phyloP scores from a whole-genome alignment of 2,113 vertebrate genomes.

The Gambusia holbrooki region DNA sequence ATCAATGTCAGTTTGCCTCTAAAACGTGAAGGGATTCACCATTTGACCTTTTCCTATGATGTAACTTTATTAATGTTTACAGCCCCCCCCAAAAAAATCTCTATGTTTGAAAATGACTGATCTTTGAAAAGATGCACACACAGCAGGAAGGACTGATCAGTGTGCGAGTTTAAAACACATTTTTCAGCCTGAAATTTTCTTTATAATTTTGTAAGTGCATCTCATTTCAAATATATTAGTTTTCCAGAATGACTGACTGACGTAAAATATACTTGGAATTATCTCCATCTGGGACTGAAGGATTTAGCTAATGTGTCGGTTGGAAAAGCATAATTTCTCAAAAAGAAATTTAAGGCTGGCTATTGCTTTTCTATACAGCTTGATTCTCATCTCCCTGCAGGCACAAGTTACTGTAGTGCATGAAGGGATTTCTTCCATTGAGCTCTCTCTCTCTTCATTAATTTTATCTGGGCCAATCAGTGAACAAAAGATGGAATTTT shows the following conservation, averaged over 20 bases:
- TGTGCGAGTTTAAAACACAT: neutral
- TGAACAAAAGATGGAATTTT: too few relatives aligned
- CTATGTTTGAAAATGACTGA: constrained; percentile 12
- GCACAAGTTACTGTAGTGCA: too few relatives aligned
- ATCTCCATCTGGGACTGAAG: neutral
- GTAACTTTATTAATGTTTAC: constrained; percentile 55
- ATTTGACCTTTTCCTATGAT: constrained; percentile 48
- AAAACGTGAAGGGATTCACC: constrained; percentile 61
- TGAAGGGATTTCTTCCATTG: too few relatives aligned
- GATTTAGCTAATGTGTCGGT: neutral
- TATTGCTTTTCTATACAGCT: too few relatives aligned
- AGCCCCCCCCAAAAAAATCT: constrained; percentile 5
- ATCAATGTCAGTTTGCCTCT: constrained; percentile 60
- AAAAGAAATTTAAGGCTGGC: neutral
- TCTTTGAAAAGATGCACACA: neutral
- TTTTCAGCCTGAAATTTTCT: neutral
- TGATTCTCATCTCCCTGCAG: too few relatives aligned
- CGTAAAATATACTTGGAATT: neutral
- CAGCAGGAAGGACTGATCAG: neutral
- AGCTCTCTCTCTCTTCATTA: too few relatives aligned
- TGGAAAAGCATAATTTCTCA: neutral
- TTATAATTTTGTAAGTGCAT: neutral
- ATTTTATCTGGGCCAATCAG: too few relatives aligned
- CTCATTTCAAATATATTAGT: neutral
- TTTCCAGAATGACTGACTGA: neutral